These are phyloP conservation scores for Microctenopoma steveboyesi DNA, from an alignment of 2,797 vertebrate genomes.

Conservation along the genomic window DNA sequence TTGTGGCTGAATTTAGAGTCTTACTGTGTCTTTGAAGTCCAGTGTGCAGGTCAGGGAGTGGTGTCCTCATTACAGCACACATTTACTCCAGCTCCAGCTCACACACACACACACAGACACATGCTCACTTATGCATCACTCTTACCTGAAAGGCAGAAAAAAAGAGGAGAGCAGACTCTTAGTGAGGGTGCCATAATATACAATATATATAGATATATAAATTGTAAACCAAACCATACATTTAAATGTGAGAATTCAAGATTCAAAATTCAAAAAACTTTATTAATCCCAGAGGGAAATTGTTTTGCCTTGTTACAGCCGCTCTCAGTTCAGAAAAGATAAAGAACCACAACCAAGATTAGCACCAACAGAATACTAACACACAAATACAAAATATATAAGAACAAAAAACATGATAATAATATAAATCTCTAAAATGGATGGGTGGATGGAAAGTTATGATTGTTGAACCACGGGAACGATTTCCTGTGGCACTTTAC, in stretches of 20 bases:
- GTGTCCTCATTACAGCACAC: not conserved
- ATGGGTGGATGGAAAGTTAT: too few species aligned
- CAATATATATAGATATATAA: not conserved
- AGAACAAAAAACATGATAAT: too few species aligned
- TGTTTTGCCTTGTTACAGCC: too few species aligned
- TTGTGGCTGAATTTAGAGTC: constrained; percentile 8
- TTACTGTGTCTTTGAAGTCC: constrained; percentile 19
- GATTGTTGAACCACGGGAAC: too few species aligned
- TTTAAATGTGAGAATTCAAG: not conserved
- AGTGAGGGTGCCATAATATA: not conserved
- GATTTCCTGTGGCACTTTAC: too few species aligned
- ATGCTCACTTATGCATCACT: not conserved
- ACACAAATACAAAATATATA: too few species aligned
- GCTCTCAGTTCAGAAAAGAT: too few species aligned
- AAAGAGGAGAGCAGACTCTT: constrained; percentile 12
- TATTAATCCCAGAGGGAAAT: too few species aligned
- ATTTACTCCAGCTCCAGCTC: not conserved
- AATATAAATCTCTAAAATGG: too few species aligned
- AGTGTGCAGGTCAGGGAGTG: not conserved
- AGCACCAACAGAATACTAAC: too few species aligned
- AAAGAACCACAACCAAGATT: too few species aligned
- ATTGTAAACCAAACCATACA: not conserved
- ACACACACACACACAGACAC: not conserved
- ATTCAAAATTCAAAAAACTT: too few species aligned
- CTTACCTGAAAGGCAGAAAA: constrained; percentile 42